Base-by-base conservation (phyloP, 2,888 invertebrate species). In the Aplocera efformata region DNA sequence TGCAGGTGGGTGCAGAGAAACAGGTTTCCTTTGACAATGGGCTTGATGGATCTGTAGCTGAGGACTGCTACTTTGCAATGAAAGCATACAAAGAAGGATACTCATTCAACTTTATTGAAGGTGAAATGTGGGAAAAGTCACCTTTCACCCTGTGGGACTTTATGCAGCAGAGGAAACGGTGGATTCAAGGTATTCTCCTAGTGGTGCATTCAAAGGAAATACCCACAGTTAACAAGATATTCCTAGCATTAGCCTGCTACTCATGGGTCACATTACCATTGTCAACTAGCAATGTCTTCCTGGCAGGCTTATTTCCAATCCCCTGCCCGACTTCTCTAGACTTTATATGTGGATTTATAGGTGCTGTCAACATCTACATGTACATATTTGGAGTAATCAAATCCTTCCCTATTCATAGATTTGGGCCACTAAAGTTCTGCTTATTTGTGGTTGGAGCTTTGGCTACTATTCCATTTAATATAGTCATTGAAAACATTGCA, bases 41-140 rank as follows among this genome's bases (percentile, higher is more conserved):
- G 8, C 89, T 96, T 49, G 98, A 98, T 79, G 98, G 98, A 10
- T 98, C 98, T 0, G 95, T 98, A n/a, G 98, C 98, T 10, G 98
- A 98, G 80, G 98, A 98, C 77, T 98, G 98, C 71, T 98, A 93
- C 78, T 98, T 98, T 81, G 97, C 97, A 10, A 98, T 98, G 97
- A 93, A 96, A 53, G 98, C 98, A 1, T 96, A 94, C 77, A 91
- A 92, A 49, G 92, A 96, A 75, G 98, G 98, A 13, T 98, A 95
- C 74, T 91, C 94, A 10, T 98, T 98, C 79, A 96, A 97, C 74
- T 98, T 98, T 81, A 93, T 98, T 53, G 98, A 98, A 76, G 98
- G 98, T 32, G 98, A 98, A 86, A 98, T 98, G 98, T 98, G 98
- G 94, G 98, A 98, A 75, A 98, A 98, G 73, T 97, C 97, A 4